Evolutionary conservation across 2,113 vertebrate genomes (phyloP).

Genomic region (Rostratula benghalensis): DNA sequence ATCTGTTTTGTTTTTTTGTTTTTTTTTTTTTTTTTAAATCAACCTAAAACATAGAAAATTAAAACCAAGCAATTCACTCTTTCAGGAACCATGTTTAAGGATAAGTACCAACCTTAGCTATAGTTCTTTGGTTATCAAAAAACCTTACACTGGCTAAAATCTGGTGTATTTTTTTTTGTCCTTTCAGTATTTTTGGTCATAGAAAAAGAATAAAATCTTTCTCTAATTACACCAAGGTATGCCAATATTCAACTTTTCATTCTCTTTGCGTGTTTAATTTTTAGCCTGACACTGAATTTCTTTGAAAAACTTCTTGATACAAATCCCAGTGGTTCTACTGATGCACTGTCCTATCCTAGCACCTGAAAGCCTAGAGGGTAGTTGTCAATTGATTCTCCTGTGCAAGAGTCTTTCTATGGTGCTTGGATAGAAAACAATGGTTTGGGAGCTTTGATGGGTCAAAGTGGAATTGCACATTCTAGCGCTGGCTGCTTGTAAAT

Average conservation of each 20-base stretch:
- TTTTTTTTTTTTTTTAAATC: background rate
- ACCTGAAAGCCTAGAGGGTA: background rate
- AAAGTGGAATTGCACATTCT: background rate
- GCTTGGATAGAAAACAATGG: background rate
- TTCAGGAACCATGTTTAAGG: background rate
- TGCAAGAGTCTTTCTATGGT: background rate
- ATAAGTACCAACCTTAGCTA: background rate
- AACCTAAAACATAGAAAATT: background rate
- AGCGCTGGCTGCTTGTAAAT: background rate
- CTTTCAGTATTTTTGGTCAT: background rate
- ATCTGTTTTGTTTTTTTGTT: background rate
- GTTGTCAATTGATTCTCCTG: background rate
- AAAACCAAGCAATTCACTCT: background rate
- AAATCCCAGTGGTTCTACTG: background rate
- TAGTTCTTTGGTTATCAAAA: background rate
- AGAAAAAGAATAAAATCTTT: background rate
- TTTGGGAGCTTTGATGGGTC: background rate
- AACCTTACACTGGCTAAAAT: background rate
- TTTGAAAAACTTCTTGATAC: background rate
- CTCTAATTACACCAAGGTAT: background rate
- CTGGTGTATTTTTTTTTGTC: background rate
- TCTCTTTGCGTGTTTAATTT: background rate
- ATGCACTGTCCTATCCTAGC: background rate
- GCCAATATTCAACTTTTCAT: background rate
- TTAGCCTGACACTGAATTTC: background rate